Conservation (phyloP, 64 coral and sea anemone species). For the Dendrophyllia cribrosa region DNA sequence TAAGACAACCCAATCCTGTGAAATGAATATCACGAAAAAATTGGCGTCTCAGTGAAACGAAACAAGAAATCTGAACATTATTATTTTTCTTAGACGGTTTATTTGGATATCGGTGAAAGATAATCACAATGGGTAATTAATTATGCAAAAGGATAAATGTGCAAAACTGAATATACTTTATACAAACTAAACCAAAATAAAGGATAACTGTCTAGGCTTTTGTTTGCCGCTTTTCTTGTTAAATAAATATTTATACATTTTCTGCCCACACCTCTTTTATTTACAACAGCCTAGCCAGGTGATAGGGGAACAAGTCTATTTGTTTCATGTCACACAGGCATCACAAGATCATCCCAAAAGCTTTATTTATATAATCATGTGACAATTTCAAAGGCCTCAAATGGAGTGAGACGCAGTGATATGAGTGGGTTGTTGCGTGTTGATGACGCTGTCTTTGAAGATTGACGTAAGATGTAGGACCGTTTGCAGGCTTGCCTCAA, state of each 20-base stretch:
- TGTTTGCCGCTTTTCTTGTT: not conserved
- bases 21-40: no score
- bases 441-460: not conserved
- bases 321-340: not conserved
- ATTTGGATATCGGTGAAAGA: not conserved
- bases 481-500: no score
- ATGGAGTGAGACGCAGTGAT: not conserved
- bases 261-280: not conserved
- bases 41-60: no score
- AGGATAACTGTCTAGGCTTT: not conserved
- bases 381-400: not conserved
- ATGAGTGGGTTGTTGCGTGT: not conserved
- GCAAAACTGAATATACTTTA: not conserved
- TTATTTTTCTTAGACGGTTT: not conserved
- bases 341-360: no score
- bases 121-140: not conserved
- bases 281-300: not conserved
- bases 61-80: not conserved
- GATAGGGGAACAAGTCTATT: not conserved
- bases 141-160: not conserved
- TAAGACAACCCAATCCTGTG: no score
- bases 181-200: slow-evolving; percentile 2
- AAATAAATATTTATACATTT: slow-evolving; percentile 12
- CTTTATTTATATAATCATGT: not conserved
- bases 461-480: no score